A percentile compares a stretch with the other conserved stretches of the same genome.
Evolutionary conservation across 2,797 vertebrate species (phyloP).

Genomic region (Decapterus maruadsi): DNA sequence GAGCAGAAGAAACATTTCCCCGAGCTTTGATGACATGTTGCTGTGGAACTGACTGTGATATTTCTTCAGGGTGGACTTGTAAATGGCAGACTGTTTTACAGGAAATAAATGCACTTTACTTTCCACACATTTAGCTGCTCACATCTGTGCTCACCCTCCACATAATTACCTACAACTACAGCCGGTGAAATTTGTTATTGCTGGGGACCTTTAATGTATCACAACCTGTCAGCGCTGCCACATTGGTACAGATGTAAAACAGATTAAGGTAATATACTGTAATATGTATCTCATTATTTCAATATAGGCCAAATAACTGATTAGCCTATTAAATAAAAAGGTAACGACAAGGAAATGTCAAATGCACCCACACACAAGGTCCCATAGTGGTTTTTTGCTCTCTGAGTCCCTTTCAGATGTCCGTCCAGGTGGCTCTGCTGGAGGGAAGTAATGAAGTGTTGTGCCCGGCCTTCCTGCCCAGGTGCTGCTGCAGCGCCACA

Average conservation of each 20-base stretch:
- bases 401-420: conserved; percentile 13
- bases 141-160: conserved; percentile 57
- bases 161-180: conserved; percentile 57
- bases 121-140: conserved; percentile 63
- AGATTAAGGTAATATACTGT: conserved; percentile 1
- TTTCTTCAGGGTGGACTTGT: conserved; percentile 71
- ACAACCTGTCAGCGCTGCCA: conserved; percentile 28
- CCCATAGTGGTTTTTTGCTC: conserved; percentile 12
- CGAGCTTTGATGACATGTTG: conserved; percentile 47
- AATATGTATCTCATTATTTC: neutral
- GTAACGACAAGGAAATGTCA: neutral
- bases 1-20: conserved; percentile 36
- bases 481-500: conserved; percentile 51
- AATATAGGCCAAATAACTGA: neutral
- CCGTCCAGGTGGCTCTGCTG: conserved; percentile 37
- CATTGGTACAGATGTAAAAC: conserved; percentile 25
- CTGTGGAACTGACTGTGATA: conserved; percentile 47
- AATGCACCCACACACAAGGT: neutral
- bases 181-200: conserved; percentile 43
- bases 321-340: neutral
- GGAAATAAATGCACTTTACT: conserved; percentile 72
- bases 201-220: conserved; percentile 42
- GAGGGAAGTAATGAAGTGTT: conserved; percentile 51
- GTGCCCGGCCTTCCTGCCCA: conserved; percentile 54
- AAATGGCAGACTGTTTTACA: conserved; percentile 76